These are phyloP conservation scores for Eurypyga helias DNA, from an alignment of 2,113 vertebrate species.

Conservation along the genomic window DNA sequence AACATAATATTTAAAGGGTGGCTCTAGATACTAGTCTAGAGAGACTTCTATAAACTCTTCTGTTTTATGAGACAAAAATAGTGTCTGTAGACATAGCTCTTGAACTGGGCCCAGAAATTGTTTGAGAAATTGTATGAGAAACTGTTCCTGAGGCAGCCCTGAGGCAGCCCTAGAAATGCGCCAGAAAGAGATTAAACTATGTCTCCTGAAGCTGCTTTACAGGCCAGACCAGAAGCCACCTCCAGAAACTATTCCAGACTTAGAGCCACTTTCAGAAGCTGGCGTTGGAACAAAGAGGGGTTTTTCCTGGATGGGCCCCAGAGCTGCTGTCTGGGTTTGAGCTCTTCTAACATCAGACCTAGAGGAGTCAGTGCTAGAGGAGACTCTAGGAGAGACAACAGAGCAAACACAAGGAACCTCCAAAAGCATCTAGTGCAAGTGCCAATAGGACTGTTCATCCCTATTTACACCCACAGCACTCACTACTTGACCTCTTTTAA, in stretches of 20 bases:
- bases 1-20: not conserved
- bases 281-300: too few relatives aligned
- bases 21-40: not conserved
- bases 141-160: not conserved
- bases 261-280: not conserved
- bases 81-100: not conserved
- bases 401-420: not conserved
- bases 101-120: not conserved
- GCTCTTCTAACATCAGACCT: not conserved
- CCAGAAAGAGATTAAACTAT: not conserved
- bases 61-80: not conserved
- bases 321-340: not conserved
- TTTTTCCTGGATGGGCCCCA: not conserved
- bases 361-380: not conserved
- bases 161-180: not conserved
- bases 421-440: not conserved
- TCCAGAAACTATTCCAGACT: not conserved
- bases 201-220: not conserved
- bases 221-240: not conserved
- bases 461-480: not conserved
- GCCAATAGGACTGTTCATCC: too few relatives aligned
- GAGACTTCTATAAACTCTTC: not conserved
- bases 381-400: not conserved
- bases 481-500: not conserved
- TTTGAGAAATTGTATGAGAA: not conserved